A percentile compares a stretch with the other conserved stretches of the same genome.
Evolutionary conservation across 1,140 invertebrate genomes (phyloP).

Genomic region (Pantala flavescens): DNA sequence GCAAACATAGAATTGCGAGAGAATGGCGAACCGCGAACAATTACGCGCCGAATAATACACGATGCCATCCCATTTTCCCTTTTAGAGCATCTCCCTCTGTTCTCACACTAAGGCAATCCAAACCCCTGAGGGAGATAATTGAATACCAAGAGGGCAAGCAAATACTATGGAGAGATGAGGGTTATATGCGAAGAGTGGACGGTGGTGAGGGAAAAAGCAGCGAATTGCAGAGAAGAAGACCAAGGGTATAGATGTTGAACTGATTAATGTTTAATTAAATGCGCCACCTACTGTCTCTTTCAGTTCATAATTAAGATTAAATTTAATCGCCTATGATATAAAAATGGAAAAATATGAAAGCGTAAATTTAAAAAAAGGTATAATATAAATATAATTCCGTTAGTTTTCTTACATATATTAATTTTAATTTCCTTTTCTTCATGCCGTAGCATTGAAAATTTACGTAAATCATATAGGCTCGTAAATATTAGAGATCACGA

Average conservation of each 20-base stretch:
- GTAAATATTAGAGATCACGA: no score
- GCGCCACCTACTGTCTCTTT: no score
- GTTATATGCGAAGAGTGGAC: not conserved
- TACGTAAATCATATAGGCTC: no score
- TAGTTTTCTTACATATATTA: no score
- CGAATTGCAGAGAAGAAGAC: not conserved
- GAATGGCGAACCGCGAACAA: not conserved
- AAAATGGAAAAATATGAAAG: no score
- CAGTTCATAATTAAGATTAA: no score
- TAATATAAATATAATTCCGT: no score
- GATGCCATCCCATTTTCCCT: not conserved
- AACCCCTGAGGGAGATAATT: not conserved
- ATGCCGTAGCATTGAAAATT: no score
- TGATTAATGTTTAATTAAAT: not conserved
- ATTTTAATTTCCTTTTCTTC: no score
- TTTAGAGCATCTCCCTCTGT: not conserved
- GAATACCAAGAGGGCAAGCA: not conserved
- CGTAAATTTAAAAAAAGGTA: no score
- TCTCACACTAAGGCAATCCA: not conserved
- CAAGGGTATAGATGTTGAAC: not conserved
- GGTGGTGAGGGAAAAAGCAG: not conserved
- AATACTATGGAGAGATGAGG: not conserved
- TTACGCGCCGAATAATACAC: slow-evolving; percentile 5
- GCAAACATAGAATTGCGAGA: not conserved
- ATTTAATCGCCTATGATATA: no score